phyloP scores from a whole-genome alignment of 2,888 invertebrate genomes.

The Cephus runcator region DNA sequence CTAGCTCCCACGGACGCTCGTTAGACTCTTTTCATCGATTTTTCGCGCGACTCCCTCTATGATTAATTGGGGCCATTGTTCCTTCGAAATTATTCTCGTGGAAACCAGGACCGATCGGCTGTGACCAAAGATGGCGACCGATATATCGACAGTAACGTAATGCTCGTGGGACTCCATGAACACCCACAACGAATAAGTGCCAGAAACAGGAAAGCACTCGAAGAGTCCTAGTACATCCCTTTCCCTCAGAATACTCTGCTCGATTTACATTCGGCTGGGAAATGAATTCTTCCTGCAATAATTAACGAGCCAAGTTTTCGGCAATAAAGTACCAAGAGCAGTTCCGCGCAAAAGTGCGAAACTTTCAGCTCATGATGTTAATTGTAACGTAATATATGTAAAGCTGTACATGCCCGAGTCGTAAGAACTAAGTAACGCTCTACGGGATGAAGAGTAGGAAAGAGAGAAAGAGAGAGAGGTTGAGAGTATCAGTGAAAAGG shows the following conservation, averaged over 20 bases:
- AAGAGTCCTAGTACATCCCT: not conserved
- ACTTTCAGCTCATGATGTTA: conserved; percentile 42
- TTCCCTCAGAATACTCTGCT: not conserved
- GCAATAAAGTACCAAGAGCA: conserved; percentile 33
- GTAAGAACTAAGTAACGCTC: conserved; percentile 35
- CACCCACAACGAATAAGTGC: not conserved
- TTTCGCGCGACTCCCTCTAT: conserved; percentile 23
- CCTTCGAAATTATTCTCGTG: conserved; percentile 10
- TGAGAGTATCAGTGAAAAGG: not conserved
- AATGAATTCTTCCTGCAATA: conserved; percentile 41
- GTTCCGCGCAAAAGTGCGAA: conserved; percentile 34
- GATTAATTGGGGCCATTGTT: conserved; percentile 41
- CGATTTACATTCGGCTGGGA: conserved; percentile 34
- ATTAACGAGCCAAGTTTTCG: conserved; percentile 44
- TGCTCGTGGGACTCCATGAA: not conserved
- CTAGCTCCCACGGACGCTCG: conserved; percentile 22
- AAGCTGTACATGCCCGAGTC: conserved; percentile 35
- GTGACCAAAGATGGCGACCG: not conserved
- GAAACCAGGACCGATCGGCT: not conserved
- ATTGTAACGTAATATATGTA: conserved; percentile 51
- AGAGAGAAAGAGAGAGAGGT: conserved; percentile 24
- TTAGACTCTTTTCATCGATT: conserved; percentile 31
- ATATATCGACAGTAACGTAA: not conserved
- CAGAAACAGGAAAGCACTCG: not conserved
- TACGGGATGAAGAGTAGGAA: not conserved